phyloP scores from a whole-genome alignment of 2,113 vertebrate genomes.

The Cryptomyrus ogoouensis region DNA sequence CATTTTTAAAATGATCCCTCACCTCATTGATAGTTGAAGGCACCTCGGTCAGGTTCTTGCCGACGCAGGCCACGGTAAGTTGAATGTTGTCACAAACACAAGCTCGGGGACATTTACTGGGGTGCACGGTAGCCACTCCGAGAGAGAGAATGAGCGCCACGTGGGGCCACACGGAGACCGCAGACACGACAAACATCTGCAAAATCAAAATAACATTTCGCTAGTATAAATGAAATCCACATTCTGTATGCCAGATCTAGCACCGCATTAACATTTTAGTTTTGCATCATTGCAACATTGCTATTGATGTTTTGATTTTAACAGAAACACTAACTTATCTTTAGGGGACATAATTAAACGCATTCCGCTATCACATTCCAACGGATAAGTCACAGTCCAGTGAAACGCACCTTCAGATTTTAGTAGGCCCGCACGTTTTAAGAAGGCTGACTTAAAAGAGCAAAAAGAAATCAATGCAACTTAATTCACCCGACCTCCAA shows the following conservation, averaged over 20 bases:
- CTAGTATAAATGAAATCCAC: neutral
- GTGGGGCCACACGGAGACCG: conserved; percentile 19
- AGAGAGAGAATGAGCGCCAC: conserved; percentile 31
- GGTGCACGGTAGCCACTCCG: conserved; percentile 21
- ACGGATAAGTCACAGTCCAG: neutral
- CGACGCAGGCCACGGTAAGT: conserved; percentile 66
- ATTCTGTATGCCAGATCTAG: neutral
- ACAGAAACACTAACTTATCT: neutral
- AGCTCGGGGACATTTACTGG: conserved; percentile 63
- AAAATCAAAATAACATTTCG: neutral
- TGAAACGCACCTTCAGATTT: neutral
- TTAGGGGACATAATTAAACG: neutral
- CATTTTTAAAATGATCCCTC: neutral
- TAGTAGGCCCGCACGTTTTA: neutral
- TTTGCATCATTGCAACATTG: neutral
- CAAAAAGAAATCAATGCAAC: neutral
- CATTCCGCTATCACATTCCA: neutral
- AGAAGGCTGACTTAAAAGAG: neutral
- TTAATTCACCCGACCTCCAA: neutral
- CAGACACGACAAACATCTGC: conserved; percentile 41
- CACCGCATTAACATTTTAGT: neutral
- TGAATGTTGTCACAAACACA: conserved; percentile 80
- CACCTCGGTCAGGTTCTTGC: conserved; percentile 71
- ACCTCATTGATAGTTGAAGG: conserved; percentile 77
- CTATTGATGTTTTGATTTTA: neutral